These are phyloP conservation scores for Cephalopholis sonnerati DNA, from an alignment of 2,113 vertebrate genomes.

Conservation along the genomic window DNA sequence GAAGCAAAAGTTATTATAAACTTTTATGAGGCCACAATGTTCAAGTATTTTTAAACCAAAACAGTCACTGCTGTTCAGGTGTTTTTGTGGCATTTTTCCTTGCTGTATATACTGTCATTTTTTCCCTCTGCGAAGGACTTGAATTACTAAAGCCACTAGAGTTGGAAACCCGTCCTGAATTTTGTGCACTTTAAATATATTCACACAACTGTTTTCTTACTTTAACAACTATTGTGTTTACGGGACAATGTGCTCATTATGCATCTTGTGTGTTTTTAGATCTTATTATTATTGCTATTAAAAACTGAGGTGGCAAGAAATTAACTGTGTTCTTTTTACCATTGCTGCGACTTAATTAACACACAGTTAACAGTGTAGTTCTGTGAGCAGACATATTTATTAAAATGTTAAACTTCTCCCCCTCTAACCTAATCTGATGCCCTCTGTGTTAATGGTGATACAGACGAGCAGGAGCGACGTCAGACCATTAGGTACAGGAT, in stretches of 20 bases:
- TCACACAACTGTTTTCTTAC: slow-evolving; percentile 22
- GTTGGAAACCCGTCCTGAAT: neutral
- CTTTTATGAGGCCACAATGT: too few relatives aligned
- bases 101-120: slow-evolving; percentile 13
- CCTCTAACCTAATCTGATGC: neutral
- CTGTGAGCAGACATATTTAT: neutral
- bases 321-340: neutral
- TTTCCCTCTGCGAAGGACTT: slow-evolving; percentile 82
- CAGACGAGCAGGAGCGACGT: slow-evolving; percentile 34
- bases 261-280: neutral
- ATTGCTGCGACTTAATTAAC: too few relatives aligned
- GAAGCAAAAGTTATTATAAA: neutral
- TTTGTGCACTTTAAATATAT: slow-evolving; percentile 69
- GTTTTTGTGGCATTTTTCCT: slow-evolving; percentile 21
- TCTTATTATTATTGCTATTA: neutral
- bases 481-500: slow-evolving; percentile 64
- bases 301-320: neutral
- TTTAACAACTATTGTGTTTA: slow-evolving; percentile 13
- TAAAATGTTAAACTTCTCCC: neutral
- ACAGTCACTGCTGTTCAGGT: neutral
- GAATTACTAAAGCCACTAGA: slow-evolving; percentile 16
- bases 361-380: neutral
- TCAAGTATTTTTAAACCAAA: slow-evolving; percentile 42
- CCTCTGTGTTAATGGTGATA: slow-evolving; percentile 41
- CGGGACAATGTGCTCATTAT: neutral